Evolutionary conservation across 2,888 invertebrate genomes (phyloP), one percentile per base, ranked within the genome.

Genomic region (Bedellia somnulentella): DNA sequence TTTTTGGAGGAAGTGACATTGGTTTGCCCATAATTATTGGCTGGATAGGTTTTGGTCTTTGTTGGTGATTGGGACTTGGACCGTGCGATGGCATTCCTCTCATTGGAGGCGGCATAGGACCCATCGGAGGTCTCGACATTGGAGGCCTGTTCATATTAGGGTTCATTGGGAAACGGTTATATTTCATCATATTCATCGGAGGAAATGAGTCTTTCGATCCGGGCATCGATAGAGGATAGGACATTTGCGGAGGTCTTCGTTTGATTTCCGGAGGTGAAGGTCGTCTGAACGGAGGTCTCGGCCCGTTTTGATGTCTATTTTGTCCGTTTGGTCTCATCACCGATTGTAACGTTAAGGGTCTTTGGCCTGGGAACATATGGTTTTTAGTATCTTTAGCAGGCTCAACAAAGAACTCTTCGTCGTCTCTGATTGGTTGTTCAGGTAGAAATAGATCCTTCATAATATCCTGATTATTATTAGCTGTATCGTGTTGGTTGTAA

Each of bases 261-360:
- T 68, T 70, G 14, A 77, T 71, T 45, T 75, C 75, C n/a, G 71
- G 73, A 1, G 73, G 73, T 3, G 45, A 43, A 1, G 76, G 75
- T 6, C 73, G 54, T 24, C 73, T 55, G 37, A 60, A 75, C 1
- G 58, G 59, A 15, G 68, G 68, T 34, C 70, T 47, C 41, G 52
- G 50, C 21, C 57, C 54, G 5, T 49, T 54, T 0, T 54, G 60
- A 23, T 54, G 57, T 4, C 29, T 26, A 25, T 45, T 50, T 2
- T 57, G 56, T 5, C 50, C 46, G 14, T 42, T 54, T 0, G 77
- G 76, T 3, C 73, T 49, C 39, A 77, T 42, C 2, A 76, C 77
- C 3, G 68, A 50, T 38, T 77, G 77, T 12, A 77, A 42, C 2
- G 77, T 77, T 31, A 73, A 48, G 1, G 77, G 77, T 32, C 62